These are phyloP conservation scores for Python bivittatus DNA, from an alignment of 2,113 vertebrate species.

Conservation along the genomic window DNA sequence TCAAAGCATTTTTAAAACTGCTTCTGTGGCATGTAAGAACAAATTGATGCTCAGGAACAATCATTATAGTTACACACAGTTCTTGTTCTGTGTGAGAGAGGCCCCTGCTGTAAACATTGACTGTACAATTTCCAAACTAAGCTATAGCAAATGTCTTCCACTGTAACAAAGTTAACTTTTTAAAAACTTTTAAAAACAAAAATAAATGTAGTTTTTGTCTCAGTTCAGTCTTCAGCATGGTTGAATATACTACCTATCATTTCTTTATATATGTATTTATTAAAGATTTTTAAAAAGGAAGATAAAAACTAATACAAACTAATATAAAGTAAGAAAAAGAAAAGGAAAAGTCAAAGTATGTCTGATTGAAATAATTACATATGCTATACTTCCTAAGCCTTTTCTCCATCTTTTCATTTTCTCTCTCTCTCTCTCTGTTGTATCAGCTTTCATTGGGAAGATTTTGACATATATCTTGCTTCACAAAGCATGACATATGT, in stretches of 20 bases:
- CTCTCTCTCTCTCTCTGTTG: too few species aligned
- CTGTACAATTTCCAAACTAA: background rate
- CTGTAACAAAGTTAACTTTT: background rate
- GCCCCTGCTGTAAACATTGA: background rate
- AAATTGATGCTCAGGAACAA: background rate
- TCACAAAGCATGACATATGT: too few species aligned
- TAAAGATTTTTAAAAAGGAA: background rate
- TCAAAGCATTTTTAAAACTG: background rate
- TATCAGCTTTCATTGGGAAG: too few species aligned
- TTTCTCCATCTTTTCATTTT: too few species aligned
- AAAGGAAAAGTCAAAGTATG: too few species aligned
- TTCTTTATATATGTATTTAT: background rate
- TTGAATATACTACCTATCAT: background rate
- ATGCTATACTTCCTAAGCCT: background rate
- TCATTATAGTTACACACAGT: background rate
- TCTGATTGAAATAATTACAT: background rate
- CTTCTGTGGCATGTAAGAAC: background rate
- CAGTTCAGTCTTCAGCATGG: too few species aligned
- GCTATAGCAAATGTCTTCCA: too few species aligned
- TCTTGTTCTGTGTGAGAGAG: background rate
- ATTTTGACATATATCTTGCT: too few species aligned
- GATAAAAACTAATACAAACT: background rate
- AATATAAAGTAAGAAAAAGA: too few species aligned
- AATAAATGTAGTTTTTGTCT: background rate
- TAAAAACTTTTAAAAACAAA: background rate